Evolutionary conservation across 2,888 invertebrate genomes (phyloP), one percentile per base, ranked within the genome.

Genomic region (Ennomos fuscantarius): DNA sequence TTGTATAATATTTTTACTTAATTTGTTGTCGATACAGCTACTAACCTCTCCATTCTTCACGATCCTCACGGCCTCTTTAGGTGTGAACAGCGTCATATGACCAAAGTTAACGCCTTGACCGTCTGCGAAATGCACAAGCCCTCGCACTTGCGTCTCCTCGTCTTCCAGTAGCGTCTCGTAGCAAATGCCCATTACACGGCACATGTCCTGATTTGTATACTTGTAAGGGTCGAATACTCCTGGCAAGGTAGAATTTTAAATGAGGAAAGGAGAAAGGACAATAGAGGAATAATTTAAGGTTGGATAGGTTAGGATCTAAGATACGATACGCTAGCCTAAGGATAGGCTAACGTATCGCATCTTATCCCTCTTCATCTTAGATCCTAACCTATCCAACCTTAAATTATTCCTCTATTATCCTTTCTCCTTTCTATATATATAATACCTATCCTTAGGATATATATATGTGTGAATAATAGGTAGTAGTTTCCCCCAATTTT

Each of bases 161-260:
- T 97, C 96, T 78, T 96, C 96, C 93, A 97, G 93, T 43, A 97
- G 80, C 0, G 96, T 94, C 81, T 97, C 97, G 79, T 95, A 96
- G 15, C 95, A 95, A 41, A 95, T 94, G 46, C 94, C 95, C 86
- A 96, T 96, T 1, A 95, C 94, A 33, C 95, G 94, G 78, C 96
- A 95, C 94, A 96, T 95, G 74, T 96, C 96, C 47, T 94, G 95
- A 73, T 96, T 95, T 8, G 95, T 95, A 79, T 94, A 96, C 74
- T 95, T 95, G 78, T 95, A 94, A 0, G 96, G 95, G 85, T 97
- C 96, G 82, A 97, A 96, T 10, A 95, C 95, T 68, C 95, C 96
- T 96, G 80, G 47, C 49, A 60, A 61, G 60, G 33, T 39, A 5
- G 10, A 15, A 5, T 35, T 34, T 24, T 15, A 11, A 39, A 39